A percentile compares a stretch with the other conserved stretches of the same genome.
Conservation (phyloP, 2,888 invertebrate species). For the Drosophila fulvimacula region DNA sequence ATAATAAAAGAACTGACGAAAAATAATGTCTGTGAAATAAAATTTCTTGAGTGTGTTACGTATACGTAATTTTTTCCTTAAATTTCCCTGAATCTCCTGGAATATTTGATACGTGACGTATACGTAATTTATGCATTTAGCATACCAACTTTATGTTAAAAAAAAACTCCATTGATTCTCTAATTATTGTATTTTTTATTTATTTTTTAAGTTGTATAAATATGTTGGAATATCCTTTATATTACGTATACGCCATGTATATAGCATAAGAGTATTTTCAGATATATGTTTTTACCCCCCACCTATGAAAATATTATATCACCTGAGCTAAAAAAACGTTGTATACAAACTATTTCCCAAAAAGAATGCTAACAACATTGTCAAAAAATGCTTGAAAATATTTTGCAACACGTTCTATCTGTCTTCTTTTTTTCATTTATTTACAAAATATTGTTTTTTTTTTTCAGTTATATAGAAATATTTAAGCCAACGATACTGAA, state of each 20-base stretch:
- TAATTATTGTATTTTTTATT: neutral
- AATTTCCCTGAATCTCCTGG: too few species aligned
- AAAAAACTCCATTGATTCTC: too few species aligned
- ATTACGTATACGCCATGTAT: neutral
- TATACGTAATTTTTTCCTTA: slow-evolving; percentile 1
- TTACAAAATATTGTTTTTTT: neutral
- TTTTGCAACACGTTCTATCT: neutral
- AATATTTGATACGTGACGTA: too few species aligned
- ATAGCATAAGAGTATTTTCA: neutral
- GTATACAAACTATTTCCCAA: neutral
- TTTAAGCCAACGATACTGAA: neutral
- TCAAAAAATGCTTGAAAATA: neutral
- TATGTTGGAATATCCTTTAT: too few species aligned
- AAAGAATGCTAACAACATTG: neutral
- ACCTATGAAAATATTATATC: neutral
- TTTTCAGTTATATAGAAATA: neutral
- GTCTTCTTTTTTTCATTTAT: neutral
- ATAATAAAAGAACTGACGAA: neutral
- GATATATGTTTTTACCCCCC: neutral
- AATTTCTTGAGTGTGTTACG: neutral
- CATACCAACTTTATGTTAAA: too few species aligned
- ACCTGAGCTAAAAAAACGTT: neutral
- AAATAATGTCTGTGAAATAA: too few species aligned
- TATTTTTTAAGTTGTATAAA: neutral
- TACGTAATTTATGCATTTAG: too few species aligned